These are phyloP conservation scores for Phymastichus coffea DNA, from an alignment of 1,140 invertebrate genomes.

Conservation along the genomic window DNA sequence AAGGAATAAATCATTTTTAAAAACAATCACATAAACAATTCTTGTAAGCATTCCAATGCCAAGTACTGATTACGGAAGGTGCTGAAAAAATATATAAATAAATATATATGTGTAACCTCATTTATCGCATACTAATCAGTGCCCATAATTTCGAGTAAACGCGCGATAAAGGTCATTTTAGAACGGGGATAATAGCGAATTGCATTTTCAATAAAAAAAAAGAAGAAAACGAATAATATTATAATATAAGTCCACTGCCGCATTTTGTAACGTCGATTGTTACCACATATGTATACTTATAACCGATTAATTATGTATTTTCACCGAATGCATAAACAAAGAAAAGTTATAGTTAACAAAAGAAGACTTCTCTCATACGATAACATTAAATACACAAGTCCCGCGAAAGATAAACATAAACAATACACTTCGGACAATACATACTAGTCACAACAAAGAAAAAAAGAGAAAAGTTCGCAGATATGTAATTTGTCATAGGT, in stretches of 20 bases:
- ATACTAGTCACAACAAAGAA: slow-evolving; percentile 4
- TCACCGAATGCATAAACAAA: neutral
- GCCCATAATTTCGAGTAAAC: slow-evolving; percentile 21
- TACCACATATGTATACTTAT: slow-evolving; percentile 34
- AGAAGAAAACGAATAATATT: slow-evolving; percentile 36
- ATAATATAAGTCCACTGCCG: slow-evolving; percentile 45
- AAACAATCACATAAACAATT: slow-evolving; percentile 24
- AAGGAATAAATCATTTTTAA: slow-evolving; percentile 9
- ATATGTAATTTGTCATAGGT: slow-evolving; percentile 1
- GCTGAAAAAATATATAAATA: slow-evolving; percentile 18
- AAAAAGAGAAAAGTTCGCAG: neutral
- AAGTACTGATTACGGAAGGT: slow-evolving; percentile 31
- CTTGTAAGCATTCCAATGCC: slow-evolving; percentile 19
- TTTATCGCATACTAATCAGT: slow-evolving; percentile 13
- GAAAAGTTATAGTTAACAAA: neutral
- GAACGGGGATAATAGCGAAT: neutral
- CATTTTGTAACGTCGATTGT: slow-evolving; percentile 45
- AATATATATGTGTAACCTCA: slow-evolving; percentile 19
- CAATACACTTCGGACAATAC: slow-evolving; percentile 20
- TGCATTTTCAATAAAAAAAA: slow-evolving; percentile 12
- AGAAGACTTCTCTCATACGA: neutral
- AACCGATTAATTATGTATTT: slow-evolving; percentile 25
- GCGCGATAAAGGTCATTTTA: slow-evolving; percentile 5
- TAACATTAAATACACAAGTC: slow-evolving; percentile 5
- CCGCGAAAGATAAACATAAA: slow-evolving; percentile 7